Evolutionary conservation across 1,140 invertebrate species (phyloP), one percentile per base, ranked within the genome.

Genomic region (Anoplophora glabripennis): DNA sequence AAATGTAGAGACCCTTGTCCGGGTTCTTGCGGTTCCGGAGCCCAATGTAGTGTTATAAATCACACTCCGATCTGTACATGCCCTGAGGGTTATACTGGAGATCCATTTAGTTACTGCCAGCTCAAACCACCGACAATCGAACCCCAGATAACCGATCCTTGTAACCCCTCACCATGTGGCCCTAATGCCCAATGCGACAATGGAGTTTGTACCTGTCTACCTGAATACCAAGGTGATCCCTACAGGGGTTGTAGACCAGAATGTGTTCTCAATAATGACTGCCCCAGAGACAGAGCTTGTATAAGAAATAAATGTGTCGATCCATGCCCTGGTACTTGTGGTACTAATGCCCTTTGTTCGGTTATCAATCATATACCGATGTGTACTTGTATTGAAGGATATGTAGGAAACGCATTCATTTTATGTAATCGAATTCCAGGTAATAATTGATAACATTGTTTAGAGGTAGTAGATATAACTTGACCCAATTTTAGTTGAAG

Each of bases 91-190:
- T 85, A 78, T 68, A 81, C 78, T 53, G 85, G 86, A 36, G 83
- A 88, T 79, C 85, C 86, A 57, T 86, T 86, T 70, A 76, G 76
- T 58, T 73, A 76, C 57, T 86, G 84, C 62, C 59, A 70, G 46
- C 66, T 76, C 34, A 73, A 80, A 75, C 79, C 79, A 55, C 68
- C 76, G 73, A 72, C 67, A 4, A 14, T 18, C 15, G 4, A 28
- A 28, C 21, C 21, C 5, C 21, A 28, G 5, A 28, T 28, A 54
- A 75, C 77, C 2, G 79, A 84, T 64, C 78, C 83, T 1, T 90
- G 89, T 65, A 82, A 86, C 75, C 89, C 89, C 7, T 88, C 87
- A 8, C 88, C 87, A 3, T 92, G 89, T 77, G 90, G 89, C 38
- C 70, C 74, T 12, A 92, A 93, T 75, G 84, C 90, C 7, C 80